phyloP scores from a whole-genome alignment of 2,797 vertebrate genomes.

The Lithobates pipiens region DNA sequence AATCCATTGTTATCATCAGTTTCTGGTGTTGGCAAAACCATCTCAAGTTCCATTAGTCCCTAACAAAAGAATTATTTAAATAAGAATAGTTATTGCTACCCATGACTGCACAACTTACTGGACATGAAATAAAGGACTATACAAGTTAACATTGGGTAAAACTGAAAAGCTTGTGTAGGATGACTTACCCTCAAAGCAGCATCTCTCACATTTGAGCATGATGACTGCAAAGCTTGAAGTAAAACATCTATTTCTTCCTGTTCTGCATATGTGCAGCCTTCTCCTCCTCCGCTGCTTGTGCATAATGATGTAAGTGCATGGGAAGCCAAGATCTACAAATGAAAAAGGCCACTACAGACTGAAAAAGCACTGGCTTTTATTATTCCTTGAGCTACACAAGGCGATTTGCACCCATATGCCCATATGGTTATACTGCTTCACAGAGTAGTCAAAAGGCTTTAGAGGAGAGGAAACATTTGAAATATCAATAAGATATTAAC shows the following conservation, averaged over 20 bases:
- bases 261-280: constrained; percentile 90
- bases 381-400: too few species aligned
- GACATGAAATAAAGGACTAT: neutral
- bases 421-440: too few species aligned
- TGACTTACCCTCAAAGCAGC: constrained; percentile 88
- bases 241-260: constrained; percentile 93
- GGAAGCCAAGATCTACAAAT: constrained; percentile 87
- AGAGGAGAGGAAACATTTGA: too few species aligned
- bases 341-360: neutral
- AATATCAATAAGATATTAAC: too few species aligned
- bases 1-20: constrained; percentile 86
- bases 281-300: constrained; percentile 86
- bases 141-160: neutral
- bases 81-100: neutral
- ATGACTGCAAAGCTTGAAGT: constrained; percentile 86
- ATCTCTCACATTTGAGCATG: constrained; percentile 92
- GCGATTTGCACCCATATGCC: too few species aligned
- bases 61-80: constrained; percentile 63
- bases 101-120: neutral
- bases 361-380: too few species aligned
- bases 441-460: too few species aligned
- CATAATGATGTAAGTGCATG: constrained; percentile 87
- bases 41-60: constrained; percentile 92
- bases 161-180: neutral
- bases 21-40: constrained; percentile 91